phyloP scores from a whole-genome alignment of 2,888 invertebrate species.

The Ormyrus labotus region DNA sequence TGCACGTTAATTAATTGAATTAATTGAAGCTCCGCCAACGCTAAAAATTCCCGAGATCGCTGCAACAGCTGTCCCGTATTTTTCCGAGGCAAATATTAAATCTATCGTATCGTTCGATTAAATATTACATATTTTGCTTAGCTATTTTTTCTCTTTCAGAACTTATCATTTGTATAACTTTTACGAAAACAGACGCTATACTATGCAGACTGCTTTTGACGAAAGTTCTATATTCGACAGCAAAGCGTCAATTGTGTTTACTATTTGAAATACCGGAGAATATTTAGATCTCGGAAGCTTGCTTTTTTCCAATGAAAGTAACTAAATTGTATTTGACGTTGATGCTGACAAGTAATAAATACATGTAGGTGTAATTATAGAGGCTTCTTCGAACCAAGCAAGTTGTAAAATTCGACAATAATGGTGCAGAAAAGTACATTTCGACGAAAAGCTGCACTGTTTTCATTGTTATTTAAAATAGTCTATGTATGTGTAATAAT shows the following conservation, averaged over 20 bases:
- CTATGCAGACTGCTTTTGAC: too few species aligned
- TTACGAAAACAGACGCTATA: too few species aligned
- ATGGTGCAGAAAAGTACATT: constrained; percentile 50
- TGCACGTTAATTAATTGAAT: constrained; percentile 29
- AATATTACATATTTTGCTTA: background rate
- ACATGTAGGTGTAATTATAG: background rate
- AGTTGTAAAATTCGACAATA: constrained; percentile 59
- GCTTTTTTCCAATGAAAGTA: background rate
- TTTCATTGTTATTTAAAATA: constrained; percentile 52
- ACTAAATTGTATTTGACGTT: constrained; percentile 12
- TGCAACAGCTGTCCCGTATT: background rate
- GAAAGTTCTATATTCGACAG: background rate
- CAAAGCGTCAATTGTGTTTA: background rate
- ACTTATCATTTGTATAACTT: background rate
- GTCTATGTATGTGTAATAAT: constrained; percentile 52
- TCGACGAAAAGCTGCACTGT: constrained; percentile 45
- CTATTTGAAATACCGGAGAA: background rate
- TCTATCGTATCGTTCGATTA: too few species aligned
- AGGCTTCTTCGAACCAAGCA: constrained; percentile 1
- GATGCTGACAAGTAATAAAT: background rate
- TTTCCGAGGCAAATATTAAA: background rate
- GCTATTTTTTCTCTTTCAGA: background rate
- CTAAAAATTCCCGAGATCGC: background rate
- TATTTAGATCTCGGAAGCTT: background rate
- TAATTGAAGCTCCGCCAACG: constrained; percentile 5